Evolutionary conservation across 2,113 vertebrate species (phyloP), one percentile per base, ranked within the genome.

Genomic region (Hippolais icterina): DNA sequence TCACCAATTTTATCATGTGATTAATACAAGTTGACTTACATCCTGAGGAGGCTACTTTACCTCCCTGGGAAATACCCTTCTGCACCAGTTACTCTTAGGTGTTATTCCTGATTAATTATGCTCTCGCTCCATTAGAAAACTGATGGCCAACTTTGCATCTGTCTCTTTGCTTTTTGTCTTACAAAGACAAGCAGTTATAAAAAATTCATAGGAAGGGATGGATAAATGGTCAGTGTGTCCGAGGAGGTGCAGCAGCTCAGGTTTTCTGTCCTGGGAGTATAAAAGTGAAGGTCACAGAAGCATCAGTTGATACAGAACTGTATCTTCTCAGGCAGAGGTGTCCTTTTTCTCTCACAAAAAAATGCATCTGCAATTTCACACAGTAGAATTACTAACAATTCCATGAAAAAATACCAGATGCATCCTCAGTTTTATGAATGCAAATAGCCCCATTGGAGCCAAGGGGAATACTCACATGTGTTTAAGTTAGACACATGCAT

Each of bases 41-140:
- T 80, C 90, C 76, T 54, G 12, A 87, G 85, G 76, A 89, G 74
- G 64, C 64, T 44, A 13, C 2, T 1, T 42, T 91, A 70, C 88
- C 96, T 97, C 90, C 89, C 75, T 96, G 96, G 94, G 94, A 98
- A 98, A 97, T 95, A 74, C 22, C 49, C 79, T 97, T 97, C 92
- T 89, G 94, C 77, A 85, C 89, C 70, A 97, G 57, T 94, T 97
- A 93, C 83, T 97, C 84, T 93, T 77, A 96, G 97, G 96, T 96
- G 95, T 95, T 96, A 91, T 94, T 96, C 96, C 97, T 94, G 93
- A 96, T 97, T 97, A 97, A 96, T 95, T 95, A 95, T 96, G 93
- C 93, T 97, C 87, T 90, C 21, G 18, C 94, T 93, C 93, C 93
- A 95, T 93, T 94, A 96, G 94, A 96, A 92, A 85, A 91, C 95